Percentiles rank a stretch among this genome's conserved stretches.
Evolutionary conservation across 1,140 invertebrate species (phyloP).

Genomic region (Gyrodactylus salaris): DNA sequence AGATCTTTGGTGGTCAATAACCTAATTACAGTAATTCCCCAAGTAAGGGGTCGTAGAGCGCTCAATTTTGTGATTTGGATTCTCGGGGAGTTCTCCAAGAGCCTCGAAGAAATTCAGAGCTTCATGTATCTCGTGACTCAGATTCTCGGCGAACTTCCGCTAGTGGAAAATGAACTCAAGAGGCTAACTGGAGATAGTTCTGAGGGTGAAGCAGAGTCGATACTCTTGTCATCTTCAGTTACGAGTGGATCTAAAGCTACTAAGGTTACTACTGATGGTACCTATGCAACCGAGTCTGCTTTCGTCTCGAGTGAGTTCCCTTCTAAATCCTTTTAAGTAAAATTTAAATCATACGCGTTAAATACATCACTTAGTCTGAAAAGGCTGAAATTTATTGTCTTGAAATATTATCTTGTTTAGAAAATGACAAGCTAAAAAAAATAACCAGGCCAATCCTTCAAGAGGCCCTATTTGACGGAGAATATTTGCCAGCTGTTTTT

Average conservation of each 20-base stretch:
- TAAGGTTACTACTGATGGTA: slow-evolving; percentile 38
- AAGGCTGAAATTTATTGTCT: no score
- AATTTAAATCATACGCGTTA: background rate
- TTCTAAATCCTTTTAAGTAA: background rate
- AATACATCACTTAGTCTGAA: no score
- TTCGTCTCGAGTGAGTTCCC: slow-evolving; percentile 36
- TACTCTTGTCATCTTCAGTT: slow-evolving; percentile 9
- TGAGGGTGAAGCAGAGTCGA: slow-evolving; percentile 22
- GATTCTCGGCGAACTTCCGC: slow-evolving; percentile 47
- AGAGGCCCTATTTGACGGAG: slow-evolving; percentile 57
- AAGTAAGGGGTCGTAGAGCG: slow-evolving; percentile 41
- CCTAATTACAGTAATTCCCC: slow-evolving; percentile 40
- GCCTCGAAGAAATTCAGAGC: slow-evolving; percentile 36
- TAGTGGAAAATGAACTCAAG: slow-evolving; percentile 53
- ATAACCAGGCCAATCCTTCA: slow-evolving; percentile 40
- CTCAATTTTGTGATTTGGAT: slow-evolving; percentile 85
- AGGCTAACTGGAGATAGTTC: slow-evolving; percentile 19
- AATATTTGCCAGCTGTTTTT: slow-evolving; percentile 73
- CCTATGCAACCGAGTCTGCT: slow-evolving; percentile 83
- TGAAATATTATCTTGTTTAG: background rate
- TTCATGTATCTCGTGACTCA: slow-evolving; percentile 39
- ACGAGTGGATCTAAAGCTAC: background rate
- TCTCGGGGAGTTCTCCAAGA: slow-evolving; percentile 62
- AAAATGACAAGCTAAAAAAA: slow-evolving; percentile 11
- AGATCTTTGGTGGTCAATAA: slow-evolving; percentile 35